These are phyloP conservation scores for Gila orcuttii DNA, from an alignment of 2,113 vertebrate genomes.

Conservation along the genomic window DNA sequence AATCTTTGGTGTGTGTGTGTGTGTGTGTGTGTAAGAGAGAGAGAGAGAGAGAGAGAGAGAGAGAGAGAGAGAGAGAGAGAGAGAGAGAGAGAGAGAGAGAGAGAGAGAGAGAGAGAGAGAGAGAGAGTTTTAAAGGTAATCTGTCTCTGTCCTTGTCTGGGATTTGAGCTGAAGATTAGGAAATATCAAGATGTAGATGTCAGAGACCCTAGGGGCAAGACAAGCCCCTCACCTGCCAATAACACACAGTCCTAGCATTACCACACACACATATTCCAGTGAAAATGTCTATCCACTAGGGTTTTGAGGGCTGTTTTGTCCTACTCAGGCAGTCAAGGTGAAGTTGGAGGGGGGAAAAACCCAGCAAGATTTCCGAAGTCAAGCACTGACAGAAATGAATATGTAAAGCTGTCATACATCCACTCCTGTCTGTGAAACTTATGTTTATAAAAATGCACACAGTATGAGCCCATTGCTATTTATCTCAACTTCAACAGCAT, in stretches of 20 bases:
- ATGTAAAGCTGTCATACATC: slow-evolving; percentile 22
- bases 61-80: no score
- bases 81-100: background rate
- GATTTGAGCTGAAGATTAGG: slow-evolving; percentile 53
- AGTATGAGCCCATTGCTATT: background rate
- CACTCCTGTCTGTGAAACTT: slow-evolving; percentile 4
- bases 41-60: background rate
- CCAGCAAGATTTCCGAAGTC: slow-evolving; percentile 14
- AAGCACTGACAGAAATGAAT: slow-evolving; percentile 32
- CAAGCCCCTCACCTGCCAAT: slow-evolving; percentile 54
- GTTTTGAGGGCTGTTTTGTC: slow-evolving; percentile 45
- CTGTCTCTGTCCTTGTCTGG: slow-evolving; percentile 60
- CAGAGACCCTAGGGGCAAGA: slow-evolving; percentile 49
- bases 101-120: background rate
- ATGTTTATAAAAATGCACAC: slow-evolving; percentile 28
- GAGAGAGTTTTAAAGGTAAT: slow-evolving; percentile 40
- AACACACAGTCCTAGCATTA: slow-evolving; percentile 30
- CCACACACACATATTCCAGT: slow-evolving; percentile 41
- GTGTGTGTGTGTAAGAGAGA: background rate
- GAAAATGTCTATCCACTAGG: slow-evolving; percentile 42
- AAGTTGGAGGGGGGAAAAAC: slow-evolving; percentile 22
- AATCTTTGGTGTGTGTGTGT: background rate
- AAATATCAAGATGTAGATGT: slow-evolving; percentile 61
- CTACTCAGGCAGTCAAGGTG: slow-evolving; percentile 53
- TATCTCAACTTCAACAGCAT: background rate